Conservation (phyloP, 2,797 vertebrate genomes). For the Scyliorhinus canicula region DNA sequence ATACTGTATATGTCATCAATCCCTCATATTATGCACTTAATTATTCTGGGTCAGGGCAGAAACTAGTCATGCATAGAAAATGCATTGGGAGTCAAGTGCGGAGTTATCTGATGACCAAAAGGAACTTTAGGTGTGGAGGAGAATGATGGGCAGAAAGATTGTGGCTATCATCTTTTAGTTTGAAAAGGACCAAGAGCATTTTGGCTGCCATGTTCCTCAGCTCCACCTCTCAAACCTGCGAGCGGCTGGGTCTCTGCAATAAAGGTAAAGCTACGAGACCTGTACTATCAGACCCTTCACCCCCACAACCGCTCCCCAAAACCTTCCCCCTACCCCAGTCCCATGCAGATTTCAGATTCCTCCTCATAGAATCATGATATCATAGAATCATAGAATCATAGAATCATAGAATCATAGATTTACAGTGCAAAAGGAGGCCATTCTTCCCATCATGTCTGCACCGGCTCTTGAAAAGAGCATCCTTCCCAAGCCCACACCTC, state of each 20-base stretch:
- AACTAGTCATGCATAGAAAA: neutral
- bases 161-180: neutral
- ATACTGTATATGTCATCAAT: neutral
- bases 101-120: neutral
- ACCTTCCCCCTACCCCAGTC: neutral
- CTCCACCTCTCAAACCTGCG: neutral
- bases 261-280: neutral
- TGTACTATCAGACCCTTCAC: neutral
- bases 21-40: neutral
- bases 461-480: no score
- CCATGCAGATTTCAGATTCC: no score
- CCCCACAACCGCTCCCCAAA: no score
- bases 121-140: neutral
- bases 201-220: neutral
- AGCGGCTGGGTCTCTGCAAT: neutral
- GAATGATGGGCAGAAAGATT: no score
- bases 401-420: no score
- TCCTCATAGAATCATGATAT: no score
- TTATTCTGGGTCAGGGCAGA: neutral
- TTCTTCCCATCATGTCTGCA: no score
- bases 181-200: neutral
- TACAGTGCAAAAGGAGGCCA: no score
- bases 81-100: neutral
- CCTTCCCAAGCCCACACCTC: no score
- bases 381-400: no score